Evolutionary conservation across 1,140 invertebrate species (phyloP).

Genomic region (Drosophila kikkawai): DNA sequence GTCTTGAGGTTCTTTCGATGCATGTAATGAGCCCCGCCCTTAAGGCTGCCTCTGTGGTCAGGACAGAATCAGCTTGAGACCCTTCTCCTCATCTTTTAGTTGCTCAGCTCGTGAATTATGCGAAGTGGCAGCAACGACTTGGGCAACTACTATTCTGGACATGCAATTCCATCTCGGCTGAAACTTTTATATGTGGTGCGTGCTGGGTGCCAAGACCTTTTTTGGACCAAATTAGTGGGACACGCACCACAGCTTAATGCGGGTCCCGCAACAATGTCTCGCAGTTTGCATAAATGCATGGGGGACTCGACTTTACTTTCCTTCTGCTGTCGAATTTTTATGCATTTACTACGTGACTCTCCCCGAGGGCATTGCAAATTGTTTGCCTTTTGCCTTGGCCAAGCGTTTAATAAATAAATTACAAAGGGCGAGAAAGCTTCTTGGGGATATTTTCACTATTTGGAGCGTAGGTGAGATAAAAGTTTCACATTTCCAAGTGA

Average conservation of each 20-base stretch:
- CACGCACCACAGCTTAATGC: slow-evolving; percentile 62
- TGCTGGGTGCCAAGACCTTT: slow-evolving; percentile 48
- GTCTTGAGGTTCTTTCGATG: slow-evolving; percentile 1
- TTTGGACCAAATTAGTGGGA: slow-evolving; percentile 63
- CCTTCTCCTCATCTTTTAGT: neutral
- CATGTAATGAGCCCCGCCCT: neutral
- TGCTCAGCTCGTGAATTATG: slow-evolving; percentile 52
- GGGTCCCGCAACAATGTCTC: slow-evolving; percentile 37
- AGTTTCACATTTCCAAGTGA: slow-evolving; percentile 5
- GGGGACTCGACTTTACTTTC: slow-evolving; percentile 31
- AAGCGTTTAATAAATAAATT: slow-evolving; percentile 77
- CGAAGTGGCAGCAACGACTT: slow-evolving; percentile 48
- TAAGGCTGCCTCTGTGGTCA: neutral
- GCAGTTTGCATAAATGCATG: slow-evolving; percentile 73
- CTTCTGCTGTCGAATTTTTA: slow-evolving; percentile 69
- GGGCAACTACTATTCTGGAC: slow-evolving; percentile 61
- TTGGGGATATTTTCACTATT: slow-evolving; percentile 17
- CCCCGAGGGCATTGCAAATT: slow-evolving; percentile 27
- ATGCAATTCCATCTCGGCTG: slow-evolving; percentile 56
- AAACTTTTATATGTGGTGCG: slow-evolving; percentile 71
- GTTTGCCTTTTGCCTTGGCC: slow-evolving; percentile 32
- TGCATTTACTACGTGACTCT: slow-evolving; percentile 71
- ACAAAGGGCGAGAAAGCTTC: slow-evolving; percentile 24
- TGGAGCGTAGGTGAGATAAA: slow-evolving; percentile 15
- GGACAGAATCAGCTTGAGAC: neutral